phyloP scores from a whole-genome alignment of 2,113 vertebrate species.

The Taxidea taxus region DNA sequence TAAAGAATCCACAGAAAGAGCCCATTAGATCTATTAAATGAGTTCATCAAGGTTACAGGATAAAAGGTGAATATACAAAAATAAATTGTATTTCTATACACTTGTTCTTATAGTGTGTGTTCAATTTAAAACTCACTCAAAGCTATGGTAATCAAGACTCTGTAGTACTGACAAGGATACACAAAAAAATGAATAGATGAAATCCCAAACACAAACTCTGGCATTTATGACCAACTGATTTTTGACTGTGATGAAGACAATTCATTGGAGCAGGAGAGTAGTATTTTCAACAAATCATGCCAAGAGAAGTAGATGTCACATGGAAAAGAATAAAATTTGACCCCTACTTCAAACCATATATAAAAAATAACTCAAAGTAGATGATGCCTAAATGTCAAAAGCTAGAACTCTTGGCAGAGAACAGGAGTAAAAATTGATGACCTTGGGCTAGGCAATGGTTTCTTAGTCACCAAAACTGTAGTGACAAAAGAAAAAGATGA shows the following conservation, averaged over 20 bases:
- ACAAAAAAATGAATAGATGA: not conserved
- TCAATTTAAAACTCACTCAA: not conserved
- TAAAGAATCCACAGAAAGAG: not conserved
- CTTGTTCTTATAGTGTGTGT: not conserved
- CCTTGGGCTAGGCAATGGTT: not conserved
- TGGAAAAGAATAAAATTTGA: not conserved
- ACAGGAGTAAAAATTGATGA: not conserved
- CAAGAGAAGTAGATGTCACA: not conserved
- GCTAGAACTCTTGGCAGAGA: not conserved
- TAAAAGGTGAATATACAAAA: not conserved
- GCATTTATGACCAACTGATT: not conserved
- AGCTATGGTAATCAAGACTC: not conserved
- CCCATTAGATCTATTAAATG: not conserved
- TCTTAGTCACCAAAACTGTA: not conserved
- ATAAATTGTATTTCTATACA: not conserved
- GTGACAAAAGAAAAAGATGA: not conserved
- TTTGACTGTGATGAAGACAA: not conserved
- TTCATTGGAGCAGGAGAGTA: not conserved
- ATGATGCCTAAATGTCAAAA: not conserved
- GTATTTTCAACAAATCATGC: not conserved
- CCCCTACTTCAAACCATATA: not conserved
- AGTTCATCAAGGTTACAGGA: not conserved
- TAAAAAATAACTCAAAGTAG: not conserved
- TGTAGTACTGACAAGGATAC: not conserved
- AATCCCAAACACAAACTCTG: not conserved